phyloP scores from a whole-genome alignment of 30 jellyfish, hydroid and myxozoan species.

The Cassiopea xamachana region DNA sequence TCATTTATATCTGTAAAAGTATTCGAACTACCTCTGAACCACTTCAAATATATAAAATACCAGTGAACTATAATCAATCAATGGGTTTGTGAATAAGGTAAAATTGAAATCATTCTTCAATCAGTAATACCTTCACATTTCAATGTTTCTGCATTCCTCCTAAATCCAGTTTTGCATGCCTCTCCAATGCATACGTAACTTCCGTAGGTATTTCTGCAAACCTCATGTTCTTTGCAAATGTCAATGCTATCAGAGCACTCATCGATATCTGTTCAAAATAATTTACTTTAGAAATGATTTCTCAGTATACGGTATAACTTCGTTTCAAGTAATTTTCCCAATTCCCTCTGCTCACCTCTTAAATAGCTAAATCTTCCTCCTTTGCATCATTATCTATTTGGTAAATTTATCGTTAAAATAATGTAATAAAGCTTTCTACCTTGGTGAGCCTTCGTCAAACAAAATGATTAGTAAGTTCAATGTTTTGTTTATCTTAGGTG shows the following conservation, averaged over 20 bases:
- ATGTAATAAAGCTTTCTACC: too few relatives aligned
- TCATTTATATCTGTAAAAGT: constrained; percentile 54
- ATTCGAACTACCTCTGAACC: background rate
- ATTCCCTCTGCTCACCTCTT: too few relatives aligned
- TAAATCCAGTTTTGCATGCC: constrained; percentile 39
- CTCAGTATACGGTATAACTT: too few relatives aligned
- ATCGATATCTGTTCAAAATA: constrained; percentile 31
- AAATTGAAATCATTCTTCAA: background rate
- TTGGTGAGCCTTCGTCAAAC: too few relatives aligned
- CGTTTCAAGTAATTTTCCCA: too few relatives aligned
- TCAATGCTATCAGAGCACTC: constrained; percentile 49
- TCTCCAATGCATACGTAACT: constrained; percentile 43
- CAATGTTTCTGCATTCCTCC: constrained; percentile 33
- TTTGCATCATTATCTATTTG: too few relatives aligned
- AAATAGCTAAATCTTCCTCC: too few relatives aligned
- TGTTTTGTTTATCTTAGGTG: too few relatives aligned
- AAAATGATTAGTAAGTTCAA: too few relatives aligned
- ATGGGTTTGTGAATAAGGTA: background rate
- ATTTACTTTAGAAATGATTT: background rate
- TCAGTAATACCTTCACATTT: constrained; percentile 52
- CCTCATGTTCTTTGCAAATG: constrained; percentile 34
- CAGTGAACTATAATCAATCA: background rate
- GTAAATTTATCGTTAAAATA: too few relatives aligned
- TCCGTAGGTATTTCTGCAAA: constrained; percentile 43
- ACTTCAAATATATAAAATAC: background rate